These are phyloP conservation scores for Pluvialis apricaria DNA, from an alignment of 2,113 vertebrate species.

Conservation along the genomic window DNA sequence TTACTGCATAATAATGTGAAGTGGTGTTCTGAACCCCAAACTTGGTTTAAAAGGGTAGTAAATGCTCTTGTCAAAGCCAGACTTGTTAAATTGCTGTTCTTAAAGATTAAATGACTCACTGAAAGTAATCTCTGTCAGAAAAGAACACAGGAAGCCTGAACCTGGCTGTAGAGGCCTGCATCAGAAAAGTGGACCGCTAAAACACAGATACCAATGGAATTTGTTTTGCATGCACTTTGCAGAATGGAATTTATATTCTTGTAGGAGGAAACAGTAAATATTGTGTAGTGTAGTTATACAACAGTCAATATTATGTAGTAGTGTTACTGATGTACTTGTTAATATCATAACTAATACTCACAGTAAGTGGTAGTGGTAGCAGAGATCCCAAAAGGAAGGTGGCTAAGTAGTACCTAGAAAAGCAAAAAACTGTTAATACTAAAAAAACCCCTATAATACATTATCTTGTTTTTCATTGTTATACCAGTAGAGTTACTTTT, in stretches of 20 bases:
- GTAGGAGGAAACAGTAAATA: neutral
- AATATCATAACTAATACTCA: neutral
- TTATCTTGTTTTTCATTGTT: neutral
- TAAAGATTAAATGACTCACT: neutral
- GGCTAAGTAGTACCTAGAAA: neutral
- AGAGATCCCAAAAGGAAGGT: neutral
- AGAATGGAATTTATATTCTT: neutral
- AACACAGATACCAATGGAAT: neutral
- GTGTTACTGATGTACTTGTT: neutral
- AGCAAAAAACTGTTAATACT: neutral
- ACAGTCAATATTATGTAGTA: neutral
- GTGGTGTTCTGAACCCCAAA: neutral
- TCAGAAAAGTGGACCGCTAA: neutral
- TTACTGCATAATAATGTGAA: neutral
- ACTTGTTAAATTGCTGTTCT: neutral
- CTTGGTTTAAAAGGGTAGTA: neutral
- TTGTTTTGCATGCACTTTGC: neutral
- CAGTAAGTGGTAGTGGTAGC: neutral
- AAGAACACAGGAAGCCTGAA: neutral
- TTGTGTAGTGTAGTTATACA: too few species aligned
- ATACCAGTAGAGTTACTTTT: neutral
- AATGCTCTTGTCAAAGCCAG: neutral
- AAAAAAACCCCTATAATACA: fast-evolving
- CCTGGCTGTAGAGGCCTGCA: neutral
- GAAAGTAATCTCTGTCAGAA: neutral